phyloP scores from a whole-genome alignment of 1,140 invertebrate genomes.

The Coelopa frigida region DNA sequence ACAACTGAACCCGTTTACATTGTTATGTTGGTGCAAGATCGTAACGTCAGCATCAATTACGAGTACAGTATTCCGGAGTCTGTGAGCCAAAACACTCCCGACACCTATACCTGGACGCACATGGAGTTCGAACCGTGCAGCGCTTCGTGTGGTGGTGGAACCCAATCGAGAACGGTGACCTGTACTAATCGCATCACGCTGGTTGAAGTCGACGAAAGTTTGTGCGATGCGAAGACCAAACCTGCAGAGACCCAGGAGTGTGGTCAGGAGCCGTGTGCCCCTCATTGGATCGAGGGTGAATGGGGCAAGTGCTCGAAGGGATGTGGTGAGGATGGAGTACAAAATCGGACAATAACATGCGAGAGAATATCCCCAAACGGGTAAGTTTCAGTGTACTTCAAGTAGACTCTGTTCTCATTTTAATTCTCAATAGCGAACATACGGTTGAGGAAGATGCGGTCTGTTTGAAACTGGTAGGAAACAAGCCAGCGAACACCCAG shows the following conservation, averaged over 20 bases:
- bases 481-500: conserved; percentile 62
- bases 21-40: conserved; percentile 77
- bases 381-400: conserved; percentile 38
- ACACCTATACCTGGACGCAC: conserved; percentile 71
- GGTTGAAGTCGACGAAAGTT: conserved; percentile 58
- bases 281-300: conserved; percentile 70
- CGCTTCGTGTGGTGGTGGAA: conserved; percentile 80
- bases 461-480: conserved; percentile 59
- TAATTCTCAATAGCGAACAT: conserved; percentile 21
- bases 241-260: conserved; percentile 65
- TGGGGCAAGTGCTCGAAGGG: conserved; percentile 79
- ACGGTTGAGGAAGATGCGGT: conserved; percentile 54
- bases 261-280: conserved; percentile 68
- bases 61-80: conserved; percentile 83
- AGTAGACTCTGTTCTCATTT: background rate
- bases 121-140: conserved; percentile 76
- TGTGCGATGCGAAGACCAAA: conserved; percentile 69
- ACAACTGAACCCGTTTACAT: conserved; percentile 81
- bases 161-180: conserved; percentile 63
- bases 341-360: conserved; percentile 67
- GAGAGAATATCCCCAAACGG: conserved; percentile 51
- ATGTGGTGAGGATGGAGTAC: conserved; percentile 69
- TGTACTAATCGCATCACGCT: conserved; percentile 63
- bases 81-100: conserved; percentile 55
- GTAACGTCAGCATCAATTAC: conserved; percentile 78